Evolutionary conservation across 2,113 vertebrate genomes (phyloP).

Genomic region (Tamias sibiricus): DNA sequence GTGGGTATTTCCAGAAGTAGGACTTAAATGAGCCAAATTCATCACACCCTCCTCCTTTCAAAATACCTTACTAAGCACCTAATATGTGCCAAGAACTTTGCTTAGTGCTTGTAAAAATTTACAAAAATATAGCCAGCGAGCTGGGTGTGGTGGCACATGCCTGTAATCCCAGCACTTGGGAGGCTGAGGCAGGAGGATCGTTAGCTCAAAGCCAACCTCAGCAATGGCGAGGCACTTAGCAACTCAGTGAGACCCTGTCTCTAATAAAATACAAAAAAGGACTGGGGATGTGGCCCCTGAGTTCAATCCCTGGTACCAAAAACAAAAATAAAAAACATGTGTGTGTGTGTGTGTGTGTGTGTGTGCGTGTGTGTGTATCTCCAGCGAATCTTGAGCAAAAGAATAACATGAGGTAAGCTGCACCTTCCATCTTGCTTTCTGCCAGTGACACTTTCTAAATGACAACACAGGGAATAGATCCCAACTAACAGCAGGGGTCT

Average conservation of each 20-base stretch:
- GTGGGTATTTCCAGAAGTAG: constrained; percentile 33
- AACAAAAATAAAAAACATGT: too few relatives aligned
- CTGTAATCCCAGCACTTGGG: too few relatives aligned
- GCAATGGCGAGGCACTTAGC: too few relatives aligned
- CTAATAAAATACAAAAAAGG: too few relatives aligned
- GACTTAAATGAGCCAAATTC: background rate
- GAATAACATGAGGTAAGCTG: background rate
- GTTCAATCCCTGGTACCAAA: too few relatives aligned
- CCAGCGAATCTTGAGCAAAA: background rate
- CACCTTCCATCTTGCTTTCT: background rate
- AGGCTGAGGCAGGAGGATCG: too few relatives aligned
- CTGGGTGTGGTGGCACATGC: too few relatives aligned
- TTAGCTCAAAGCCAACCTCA: too few relatives aligned
- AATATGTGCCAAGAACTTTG: background rate
- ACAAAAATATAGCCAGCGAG: background rate
- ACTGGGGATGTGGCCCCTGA: too few relatives aligned
- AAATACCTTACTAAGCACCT: constrained; percentile 45
- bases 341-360: too few relatives aligned
- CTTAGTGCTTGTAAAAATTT: background rate
- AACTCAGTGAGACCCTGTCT: too few relatives aligned
- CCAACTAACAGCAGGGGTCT: background rate
- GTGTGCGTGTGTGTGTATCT: too few relatives aligned
- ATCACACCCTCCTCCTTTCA: background rate
- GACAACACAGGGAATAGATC: background rate
- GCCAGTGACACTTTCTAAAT: background rate